phyloP scores from a whole-genome alignment of 2,113 vertebrate species.

The Triplophysa siluroides region DNA sequence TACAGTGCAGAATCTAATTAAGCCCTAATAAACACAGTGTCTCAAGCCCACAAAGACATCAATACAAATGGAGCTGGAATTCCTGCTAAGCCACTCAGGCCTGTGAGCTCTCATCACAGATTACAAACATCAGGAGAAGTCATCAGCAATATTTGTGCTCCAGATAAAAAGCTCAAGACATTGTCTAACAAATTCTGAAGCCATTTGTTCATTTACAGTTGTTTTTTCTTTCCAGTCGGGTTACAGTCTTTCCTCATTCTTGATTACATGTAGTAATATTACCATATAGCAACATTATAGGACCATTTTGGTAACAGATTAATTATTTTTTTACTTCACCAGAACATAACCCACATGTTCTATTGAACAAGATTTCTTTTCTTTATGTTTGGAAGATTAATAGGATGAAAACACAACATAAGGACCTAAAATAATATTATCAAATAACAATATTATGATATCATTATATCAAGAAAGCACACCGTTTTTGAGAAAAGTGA shows the following conservation, averaged over 20 bases:
- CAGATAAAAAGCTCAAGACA: constrained; percentile 25
- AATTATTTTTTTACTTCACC: too few relatives aligned
- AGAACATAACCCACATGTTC: too few relatives aligned
- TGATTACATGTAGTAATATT: neutral
- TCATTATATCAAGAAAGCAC: too few relatives aligned
- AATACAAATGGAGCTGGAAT: constrained; percentile 28
- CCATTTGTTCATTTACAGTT: constrained; percentile 30
- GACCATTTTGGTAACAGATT: neutral
- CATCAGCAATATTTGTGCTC: constrained; percentile 35
- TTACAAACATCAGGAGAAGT: constrained; percentile 39
- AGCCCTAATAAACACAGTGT: constrained; percentile 27
- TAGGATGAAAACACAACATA: too few relatives aligned
- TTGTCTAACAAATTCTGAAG: constrained; percentile 12
- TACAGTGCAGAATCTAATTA: constrained; percentile 36
- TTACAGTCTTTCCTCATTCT: constrained; percentile 7
- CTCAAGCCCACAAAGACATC: constrained; percentile 12
- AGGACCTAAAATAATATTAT: too few relatives aligned
- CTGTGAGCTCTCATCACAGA: constrained; percentile 30
- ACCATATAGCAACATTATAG: neutral
- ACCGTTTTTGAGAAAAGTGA: too few relatives aligned
- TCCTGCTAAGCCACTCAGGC: constrained; percentile 26
- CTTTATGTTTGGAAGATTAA: too few relatives aligned
- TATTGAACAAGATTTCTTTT: too few relatives aligned
- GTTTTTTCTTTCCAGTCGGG: constrained; percentile 18
- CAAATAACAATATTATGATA: too few relatives aligned